phyloP scores from a whole-genome alignment of 2,888 invertebrate species.

The Miltochrista miniata region DNA sequence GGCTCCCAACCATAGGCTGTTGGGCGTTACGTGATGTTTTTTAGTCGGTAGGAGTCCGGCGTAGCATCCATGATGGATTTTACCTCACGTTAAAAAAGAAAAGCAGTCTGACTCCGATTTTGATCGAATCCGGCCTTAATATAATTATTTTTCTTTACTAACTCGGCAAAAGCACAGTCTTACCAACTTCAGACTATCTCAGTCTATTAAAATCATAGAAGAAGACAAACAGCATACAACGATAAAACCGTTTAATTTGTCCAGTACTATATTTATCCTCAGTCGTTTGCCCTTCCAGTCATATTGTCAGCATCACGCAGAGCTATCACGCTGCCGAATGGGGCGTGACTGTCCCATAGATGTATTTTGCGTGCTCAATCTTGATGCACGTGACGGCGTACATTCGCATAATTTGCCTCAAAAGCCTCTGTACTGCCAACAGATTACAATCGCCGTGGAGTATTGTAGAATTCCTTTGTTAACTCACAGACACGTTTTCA shows the following conservation, averaged over 20 bases:
- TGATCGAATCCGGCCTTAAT: too few species aligned
- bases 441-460: slow-evolving; percentile 25
- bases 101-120: too few species aligned
- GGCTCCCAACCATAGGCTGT: too few species aligned
- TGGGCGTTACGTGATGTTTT: too few species aligned
- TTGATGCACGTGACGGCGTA: slow-evolving; percentile 58
- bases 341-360: slow-evolving; percentile 31
- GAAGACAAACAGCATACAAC: background rate
- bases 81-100: too few species aligned
- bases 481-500: slow-evolving; percentile 13
- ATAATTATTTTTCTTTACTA: too few species aligned
- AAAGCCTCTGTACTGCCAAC: slow-evolving; percentile 19
- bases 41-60: too few species aligned
- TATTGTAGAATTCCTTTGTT: slow-evolving; percentile 19
- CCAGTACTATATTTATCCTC: slow-evolving; percentile 16
- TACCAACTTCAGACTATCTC: too few species aligned
- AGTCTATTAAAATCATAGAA: too few species aligned
- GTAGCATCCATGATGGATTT: too few species aligned
- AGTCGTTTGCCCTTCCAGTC: slow-evolving; percentile 13
- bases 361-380: slow-evolving; percentile 54
- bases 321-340: slow-evolving; percentile 36
- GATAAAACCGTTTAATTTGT: slow-evolving; percentile 9
- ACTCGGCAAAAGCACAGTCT: too few species aligned
- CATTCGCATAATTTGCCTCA: slow-evolving; percentile 22
- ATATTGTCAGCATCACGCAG: slow-evolving; percentile 8